These are phyloP conservation scores for Lagocephalus sceleratus DNA, from an alignment of 2,797 vertebrate species.

Conservation along the genomic window DNA sequence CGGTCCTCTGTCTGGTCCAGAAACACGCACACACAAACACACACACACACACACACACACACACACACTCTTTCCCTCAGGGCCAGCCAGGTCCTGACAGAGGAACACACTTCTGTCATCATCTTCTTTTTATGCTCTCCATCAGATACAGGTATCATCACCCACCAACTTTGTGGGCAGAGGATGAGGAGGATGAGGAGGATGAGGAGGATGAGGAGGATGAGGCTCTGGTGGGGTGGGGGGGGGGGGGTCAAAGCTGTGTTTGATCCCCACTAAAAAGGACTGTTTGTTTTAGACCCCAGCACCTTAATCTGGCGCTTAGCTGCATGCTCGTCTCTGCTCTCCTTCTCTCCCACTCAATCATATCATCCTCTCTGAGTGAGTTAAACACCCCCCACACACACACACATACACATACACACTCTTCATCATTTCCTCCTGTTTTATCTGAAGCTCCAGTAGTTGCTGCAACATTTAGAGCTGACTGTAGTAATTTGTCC, in stretches of 20 bases:
- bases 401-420: constrained; percentile 1
- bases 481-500: constrained; percentile 44
- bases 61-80: too few relatives aligned
- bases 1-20: neutral
- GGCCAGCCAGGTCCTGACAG: constrained; percentile 18
- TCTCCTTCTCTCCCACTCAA: constrained; percentile 54
- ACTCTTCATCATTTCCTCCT: too few relatives aligned
- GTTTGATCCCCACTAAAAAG: constrained; percentile 69
- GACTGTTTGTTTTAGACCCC: constrained; percentile 77
- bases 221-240: neutral
- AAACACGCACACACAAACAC: constrained; percentile 12
- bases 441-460: constrained; percentile 21
- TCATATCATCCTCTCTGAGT: constrained; percentile 44
- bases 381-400: constrained; percentile 12
- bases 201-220: constrained; percentile 1
- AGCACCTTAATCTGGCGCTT: constrained; percentile 72
- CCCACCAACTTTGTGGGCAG: constrained; percentile 25
- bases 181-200: constrained; percentile 30
- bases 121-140: constrained; percentile 22
- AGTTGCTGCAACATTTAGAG: constrained; percentile 37
- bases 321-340: constrained; percentile 52
- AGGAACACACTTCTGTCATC: constrained; percentile 34
- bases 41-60: constrained; percentile 17
- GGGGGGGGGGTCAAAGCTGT: constrained; percentile 48
- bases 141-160: constrained; percentile 47